These are phyloP conservation scores for Pachymerium ferrugineum DNA, from an alignment of 2,888 invertebrate species.

Conservation along the genomic window DNA sequence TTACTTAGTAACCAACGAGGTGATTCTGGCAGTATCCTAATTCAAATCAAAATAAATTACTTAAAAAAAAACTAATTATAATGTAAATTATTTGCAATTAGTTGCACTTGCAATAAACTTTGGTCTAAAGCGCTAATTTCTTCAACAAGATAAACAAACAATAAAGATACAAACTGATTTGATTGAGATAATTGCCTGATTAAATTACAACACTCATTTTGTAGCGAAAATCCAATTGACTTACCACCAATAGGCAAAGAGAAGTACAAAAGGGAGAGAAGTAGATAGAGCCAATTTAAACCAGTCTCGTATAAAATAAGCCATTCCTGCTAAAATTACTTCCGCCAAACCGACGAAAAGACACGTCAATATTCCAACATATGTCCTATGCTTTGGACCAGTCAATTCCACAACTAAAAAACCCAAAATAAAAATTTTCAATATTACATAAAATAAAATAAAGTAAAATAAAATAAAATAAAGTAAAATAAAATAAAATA, in stretches of 20 bases:
- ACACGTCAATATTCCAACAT: conserved; percentile 31
- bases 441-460: background rate
- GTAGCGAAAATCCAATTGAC: background rate
- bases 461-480: background rate
- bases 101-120: background rate
- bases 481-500: background rate
- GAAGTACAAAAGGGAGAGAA: conserved; percentile 53
- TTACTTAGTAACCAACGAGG: conserved; percentile 44
- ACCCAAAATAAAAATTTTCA: background rate
- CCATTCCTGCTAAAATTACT: conserved; percentile 67
- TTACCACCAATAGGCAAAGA: conserved; percentile 40
- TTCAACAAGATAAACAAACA: no score
- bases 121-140: no score
- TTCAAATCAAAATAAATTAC: background rate
- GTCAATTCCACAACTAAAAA: conserved; percentile 29
- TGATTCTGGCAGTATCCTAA: conserved; percentile 42
- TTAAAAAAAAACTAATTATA: background rate
- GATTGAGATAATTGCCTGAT: no score
- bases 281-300: conserved; percentile 58
- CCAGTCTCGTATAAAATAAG: conserved; percentile 59
- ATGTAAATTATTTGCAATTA: no score
- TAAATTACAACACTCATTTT: background rate
- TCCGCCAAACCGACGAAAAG: conserved; percentile 32
- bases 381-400: conserved; percentile 29
- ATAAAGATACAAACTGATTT: no score